Evolutionary conservation across 2,888 invertebrate species (phyloP), one percentile per base, ranked within the genome.

Genomic region (Ectemnius continuus): DNA sequence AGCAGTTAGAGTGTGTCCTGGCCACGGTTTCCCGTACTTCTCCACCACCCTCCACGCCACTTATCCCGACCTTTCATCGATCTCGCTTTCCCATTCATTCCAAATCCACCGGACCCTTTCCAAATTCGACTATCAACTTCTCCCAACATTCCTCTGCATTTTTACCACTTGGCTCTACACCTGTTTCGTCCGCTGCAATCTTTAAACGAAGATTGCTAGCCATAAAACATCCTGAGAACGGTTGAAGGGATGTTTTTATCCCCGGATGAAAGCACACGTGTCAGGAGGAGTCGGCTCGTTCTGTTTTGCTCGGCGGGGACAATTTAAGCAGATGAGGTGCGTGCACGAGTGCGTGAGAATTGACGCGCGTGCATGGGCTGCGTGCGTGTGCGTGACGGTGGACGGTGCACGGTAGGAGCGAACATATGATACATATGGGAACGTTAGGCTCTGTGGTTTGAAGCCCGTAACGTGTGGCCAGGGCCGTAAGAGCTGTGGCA

Each of bases 341-440:
- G 78, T 80, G 82, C 78, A 78, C 66, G 70, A 72, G 73, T 75
- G 78, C 83, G 83, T 83, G 83, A 83, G 83, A 83, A 83, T 83
- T 70, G 70, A 64, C 76, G 69, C 72, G 80, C 78, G 80, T 74
- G 73, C 74, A 52, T 56, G 59, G 62, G 63, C 75, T 52, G 73
- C 71, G 80, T 65, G 69, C 69, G 77, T 74, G 73, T 79, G 72
- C 77, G 77, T 74, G 75, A 78, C 76, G 76, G 80, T 82, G 82
- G n/a, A 85, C 85, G 83, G 82, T 85, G 84, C 78, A 85, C 83
- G 83, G 84, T 85, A 86, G 85, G 84, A 84, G 83, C 84, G 83
- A 91, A 90, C 89, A 91, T 86, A 88, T 88, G 91, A 91, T 91
- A 91, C 91, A 90, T 90, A 91, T 91, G 91, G 89, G 91, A 91